phyloP scores from a whole-genome alignment of 53 echinoderm and acorn worm genomes.

The Arbacia lixula region DNA sequence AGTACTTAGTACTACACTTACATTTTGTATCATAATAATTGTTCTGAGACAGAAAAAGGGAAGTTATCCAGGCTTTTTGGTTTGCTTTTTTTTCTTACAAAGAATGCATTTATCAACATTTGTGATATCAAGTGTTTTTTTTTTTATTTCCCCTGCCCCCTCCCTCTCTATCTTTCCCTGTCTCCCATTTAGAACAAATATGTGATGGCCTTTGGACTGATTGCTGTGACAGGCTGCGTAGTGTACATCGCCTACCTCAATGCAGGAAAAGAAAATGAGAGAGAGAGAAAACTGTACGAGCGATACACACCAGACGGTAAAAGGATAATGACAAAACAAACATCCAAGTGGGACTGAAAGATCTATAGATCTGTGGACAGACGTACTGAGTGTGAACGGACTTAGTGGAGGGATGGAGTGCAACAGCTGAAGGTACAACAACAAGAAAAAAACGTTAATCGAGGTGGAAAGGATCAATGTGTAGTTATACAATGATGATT shows the following conservation, averaged over 20 bases:
- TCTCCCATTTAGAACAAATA: slow-evolving; percentile 80
- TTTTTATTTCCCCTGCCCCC: not conserved
- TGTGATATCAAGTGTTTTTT: not conserved
- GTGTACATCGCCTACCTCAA: slow-evolving; percentile 90
- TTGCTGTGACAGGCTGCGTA: slow-evolving; percentile 88
- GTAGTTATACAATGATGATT: no score
- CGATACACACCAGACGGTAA: slow-evolving; percentile 79
- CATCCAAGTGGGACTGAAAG: slow-evolving; percentile 91
- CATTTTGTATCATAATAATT: no score
- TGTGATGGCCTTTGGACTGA: slow-evolving; percentile 90
- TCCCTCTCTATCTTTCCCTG: not conserved
- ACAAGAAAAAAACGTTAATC: no score
- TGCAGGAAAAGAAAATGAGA: slow-evolving; percentile 84
- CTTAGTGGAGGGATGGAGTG: no score
- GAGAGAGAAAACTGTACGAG: slow-evolving; percentile 79
- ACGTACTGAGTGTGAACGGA: no score
- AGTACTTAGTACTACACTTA: no score
- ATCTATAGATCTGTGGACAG: no score
- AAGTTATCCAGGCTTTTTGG: no score
- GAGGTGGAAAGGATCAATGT: no score
- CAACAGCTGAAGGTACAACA: no score
- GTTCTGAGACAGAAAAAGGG: no score
- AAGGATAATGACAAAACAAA: slow-evolving; percentile 63
- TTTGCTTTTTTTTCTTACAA: no score
- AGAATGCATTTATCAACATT: not conserved